Base-by-base conservation (phyloP, 2,888 invertebrate genomes). In the Oscheius sp. region DNA sequence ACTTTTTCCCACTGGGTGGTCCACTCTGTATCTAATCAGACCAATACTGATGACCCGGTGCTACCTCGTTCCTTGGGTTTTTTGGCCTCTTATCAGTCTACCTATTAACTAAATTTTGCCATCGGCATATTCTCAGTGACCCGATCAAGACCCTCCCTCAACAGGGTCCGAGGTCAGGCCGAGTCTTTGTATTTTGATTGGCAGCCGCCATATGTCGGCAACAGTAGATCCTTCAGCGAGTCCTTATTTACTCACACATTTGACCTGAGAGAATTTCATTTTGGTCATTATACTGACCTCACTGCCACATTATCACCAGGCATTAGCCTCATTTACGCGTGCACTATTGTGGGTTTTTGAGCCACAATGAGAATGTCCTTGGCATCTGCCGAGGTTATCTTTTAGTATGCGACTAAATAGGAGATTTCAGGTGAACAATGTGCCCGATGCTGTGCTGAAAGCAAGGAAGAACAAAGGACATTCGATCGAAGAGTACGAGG, bases 401-500 rank as follows among this genome's bases (percentile, higher is more conserved):
- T 5, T 59, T 33, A 4, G 3, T 59, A 59, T 59, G 10, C 10
- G 29, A 10, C 21, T 42, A 42, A 42, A 42, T 42, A 42, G 42
- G 42, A 42, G 4, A 37, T 77, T 80, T 73, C 76, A 85, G 85
- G 85, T 85, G 78, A 84, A 83, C 78, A 82, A 81, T 78, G 79
- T 84, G 57, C 80, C 85, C 37, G 82, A 81, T 71, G 75, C 82
- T 59, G 76, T 77, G 57, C 76, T 82, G 76, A 81, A 80, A 58
- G 70, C 63, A 48, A 73, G 79, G 32, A 77, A 79, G 53, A 58
- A 51, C 58, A 76, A 75, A 62, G 76, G 77, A 1, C 73, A 58
- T 35, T 60, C 63, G 50, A 74, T 78, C 70, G 83, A 82, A 70
- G 84, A 84, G 48, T 85, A 85, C 82, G 86, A 85, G 77, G 85